A percentile compares a stretch with the other conserved stretches of the same genome.
Conservation (phyloP, 2,113 vertebrate species). For the Laticauda colubrina region DNA sequence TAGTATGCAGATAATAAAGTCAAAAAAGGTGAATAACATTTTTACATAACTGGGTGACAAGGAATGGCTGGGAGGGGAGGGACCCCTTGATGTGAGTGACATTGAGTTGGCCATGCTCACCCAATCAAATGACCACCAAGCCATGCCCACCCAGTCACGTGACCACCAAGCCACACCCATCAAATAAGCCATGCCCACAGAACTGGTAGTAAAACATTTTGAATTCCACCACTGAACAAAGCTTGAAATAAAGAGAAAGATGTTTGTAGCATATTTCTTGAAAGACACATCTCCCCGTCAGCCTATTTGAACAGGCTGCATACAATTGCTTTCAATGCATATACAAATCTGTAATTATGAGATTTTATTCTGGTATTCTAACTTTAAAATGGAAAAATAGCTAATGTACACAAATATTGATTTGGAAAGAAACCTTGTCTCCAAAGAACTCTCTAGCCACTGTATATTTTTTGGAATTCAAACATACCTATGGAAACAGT, state of each 20-base stretch:
- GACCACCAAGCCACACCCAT: too few relatives aligned
- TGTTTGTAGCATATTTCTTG: not conserved
- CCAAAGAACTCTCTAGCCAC: conserved; percentile 19
- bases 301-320: not conserved
- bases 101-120: too few relatives aligned
- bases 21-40: too few relatives aligned
- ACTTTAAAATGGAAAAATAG: conserved; percentile 2
- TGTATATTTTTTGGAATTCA: conserved; percentile 18
- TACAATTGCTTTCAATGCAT: not conserved
- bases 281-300: not conserved
- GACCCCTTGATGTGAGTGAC: too few relatives aligned
- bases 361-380: not conserved
- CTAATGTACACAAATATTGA: conserved; percentile 24
- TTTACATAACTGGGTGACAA: too few relatives aligned
- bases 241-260: not conserved
- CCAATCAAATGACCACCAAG: too few relatives aligned
- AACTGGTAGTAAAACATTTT: too few relatives aligned
- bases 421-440: conserved; percentile 21
- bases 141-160: too few relatives aligned
- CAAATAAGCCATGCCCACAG: too few relatives aligned
- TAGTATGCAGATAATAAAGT: too few relatives aligned
- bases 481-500: conserved; percentile 23
- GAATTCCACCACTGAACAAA: too few relatives aligned
- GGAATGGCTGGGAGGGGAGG: too few relatives aligned
- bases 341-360: not conserved